Conservation (phyloP, 1,140 invertebrate genomes). For the Nephotettix cincticeps region DNA sequence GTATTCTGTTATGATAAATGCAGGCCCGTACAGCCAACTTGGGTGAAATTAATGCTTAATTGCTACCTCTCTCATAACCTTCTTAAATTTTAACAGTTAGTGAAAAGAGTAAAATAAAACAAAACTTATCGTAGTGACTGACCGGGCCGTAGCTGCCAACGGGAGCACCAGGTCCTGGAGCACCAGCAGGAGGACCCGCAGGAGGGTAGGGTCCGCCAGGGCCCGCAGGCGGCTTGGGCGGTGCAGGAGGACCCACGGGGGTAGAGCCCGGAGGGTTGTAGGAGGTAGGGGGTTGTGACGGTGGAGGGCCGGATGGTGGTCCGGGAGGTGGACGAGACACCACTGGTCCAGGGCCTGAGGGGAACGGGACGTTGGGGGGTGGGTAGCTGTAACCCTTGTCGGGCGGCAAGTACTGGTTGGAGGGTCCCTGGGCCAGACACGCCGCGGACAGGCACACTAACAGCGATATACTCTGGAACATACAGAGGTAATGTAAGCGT, state of each 20-base stretch:
- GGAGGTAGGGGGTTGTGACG: slow-evolving; percentile 42
- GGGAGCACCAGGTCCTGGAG: background rate
- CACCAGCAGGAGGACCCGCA: background rate
- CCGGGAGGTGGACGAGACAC: background rate
- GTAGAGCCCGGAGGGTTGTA: slow-evolving; percentile 29
- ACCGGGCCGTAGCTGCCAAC: background rate
- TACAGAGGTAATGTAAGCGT: background rate
- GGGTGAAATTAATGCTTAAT: too few relatives aligned
- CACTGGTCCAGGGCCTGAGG: slow-evolving; percentile 30
- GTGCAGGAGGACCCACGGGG: slow-evolving; percentile 38
- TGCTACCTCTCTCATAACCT: too few relatives aligned
- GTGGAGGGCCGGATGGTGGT: background rate
- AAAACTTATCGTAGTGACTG: slow-evolving; percentile 1
- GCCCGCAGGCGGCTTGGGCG: slow-evolving; percentile 33
- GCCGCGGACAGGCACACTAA: slow-evolving; percentile 1
- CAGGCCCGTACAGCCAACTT: background rate
- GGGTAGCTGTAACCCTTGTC: slow-evolving; percentile 61
- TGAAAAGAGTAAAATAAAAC: background rate
- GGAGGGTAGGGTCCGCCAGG: slow-evolving; percentile 27
- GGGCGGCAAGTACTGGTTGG: slow-evolving; percentile 31
- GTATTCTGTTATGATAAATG: background rate
- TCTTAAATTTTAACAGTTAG: background rate
- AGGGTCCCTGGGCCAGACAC: background rate
- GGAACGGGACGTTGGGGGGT: slow-evolving; percentile 57
- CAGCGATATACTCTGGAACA: slow-evolving; percentile 21